Evolutionary conservation across 2,888 invertebrate species (phyloP), one percentile per base, ranked within the genome.

Genomic region (Cybosia mesomella): DNA sequence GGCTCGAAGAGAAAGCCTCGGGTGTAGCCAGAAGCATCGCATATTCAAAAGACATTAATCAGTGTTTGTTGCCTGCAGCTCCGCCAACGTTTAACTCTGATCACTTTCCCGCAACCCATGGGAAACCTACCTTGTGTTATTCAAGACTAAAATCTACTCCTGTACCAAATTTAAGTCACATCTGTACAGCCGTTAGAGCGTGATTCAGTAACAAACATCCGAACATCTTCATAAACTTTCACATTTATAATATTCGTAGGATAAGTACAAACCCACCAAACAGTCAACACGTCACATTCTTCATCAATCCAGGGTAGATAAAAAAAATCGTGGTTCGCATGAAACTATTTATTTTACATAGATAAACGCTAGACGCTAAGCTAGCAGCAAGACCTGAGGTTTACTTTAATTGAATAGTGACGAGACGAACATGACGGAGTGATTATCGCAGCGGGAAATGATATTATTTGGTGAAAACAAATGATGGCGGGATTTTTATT

Each of bases 401-500:
- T 49, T 22, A 34, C 10, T 34, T 65, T 65, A 34, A 65, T 49
- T 59, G 59, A 59, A 58, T 24, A n/a, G 34, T 15, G n/a, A n/a
- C n/a, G n/a, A n/a, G n/a, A 24, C 53, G 39, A 43, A 21, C 15
- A 28, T 59, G 65, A 53, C 24, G 21, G 11, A 64, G 43, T 11
- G 64, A n/a, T 22, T 24, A 58, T n/a, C 53, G 36, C 65, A 36
- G 53, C 65, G 53, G 59, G 65, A 58, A 53, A 34, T 34, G 18
- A 11, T 65, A 54, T 65, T 65, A 58, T 65, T 53, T 49, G 53
- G 10, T 61, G 59, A 54, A 60, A 36, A 58, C 28, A 49, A 49
- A 39, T 53, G 32, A 13, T 13, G 8, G 32, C 28, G 9, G 49
- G 32, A 49, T 34, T 34, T 49, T 64, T 55, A 55, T 55, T 55